phyloP scores from a whole-genome alignment of 2,113 vertebrate species.

The Lophochroa leadbeateri region DNA sequence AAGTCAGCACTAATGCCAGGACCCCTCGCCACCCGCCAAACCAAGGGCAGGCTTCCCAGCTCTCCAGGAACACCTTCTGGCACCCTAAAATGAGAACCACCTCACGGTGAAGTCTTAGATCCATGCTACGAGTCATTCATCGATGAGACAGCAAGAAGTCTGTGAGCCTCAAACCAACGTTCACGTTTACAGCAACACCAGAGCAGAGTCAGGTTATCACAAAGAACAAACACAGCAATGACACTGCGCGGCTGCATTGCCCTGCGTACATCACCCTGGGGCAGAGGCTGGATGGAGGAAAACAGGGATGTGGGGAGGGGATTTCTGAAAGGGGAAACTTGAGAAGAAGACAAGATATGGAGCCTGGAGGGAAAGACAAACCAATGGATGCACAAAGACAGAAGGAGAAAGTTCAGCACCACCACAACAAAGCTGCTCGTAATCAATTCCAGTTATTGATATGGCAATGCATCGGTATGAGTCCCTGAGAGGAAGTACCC shows the following conservation, averaged over 20 bases:
- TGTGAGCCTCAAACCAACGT: not conserved
- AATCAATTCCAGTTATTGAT: not conserved
- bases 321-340: not conserved
- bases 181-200: not conserved
- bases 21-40: not conserved
- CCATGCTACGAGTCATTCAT: not conserved
- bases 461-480: not conserved
- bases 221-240: not conserved
- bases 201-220: not conserved
- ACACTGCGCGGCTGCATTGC: not conserved
- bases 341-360: not conserved
- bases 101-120: not conserved
- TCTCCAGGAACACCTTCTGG: not conserved
- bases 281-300: not conserved
- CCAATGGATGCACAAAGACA: constrained; percentile 50
- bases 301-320: not conserved
- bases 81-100: not conserved
- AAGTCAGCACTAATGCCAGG: rapidly evolving
- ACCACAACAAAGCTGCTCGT: not conserved
- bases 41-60: not conserved
- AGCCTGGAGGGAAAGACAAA: constrained; percentile 44
- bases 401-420: constrained; percentile 72
- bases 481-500: constrained; percentile 73
- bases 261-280: not conserved
- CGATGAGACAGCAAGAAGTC: not conserved